phyloP scores from a whole-genome alignment of 1,140 invertebrate genomes.

The Temnothorax nylanderi region DNA sequence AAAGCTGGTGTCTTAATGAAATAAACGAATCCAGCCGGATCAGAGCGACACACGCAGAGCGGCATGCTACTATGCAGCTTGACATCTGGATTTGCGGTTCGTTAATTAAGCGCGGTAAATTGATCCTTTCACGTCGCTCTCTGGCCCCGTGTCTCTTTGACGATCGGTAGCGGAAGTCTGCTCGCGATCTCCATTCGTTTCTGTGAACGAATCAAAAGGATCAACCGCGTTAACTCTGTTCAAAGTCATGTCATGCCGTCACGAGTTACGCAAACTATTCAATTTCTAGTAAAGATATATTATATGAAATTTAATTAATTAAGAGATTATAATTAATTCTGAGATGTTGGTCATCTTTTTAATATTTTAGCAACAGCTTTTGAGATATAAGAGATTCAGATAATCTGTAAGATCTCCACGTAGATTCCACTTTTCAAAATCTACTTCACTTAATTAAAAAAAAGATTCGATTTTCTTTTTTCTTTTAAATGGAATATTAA shows the following conservation, averaged over 20 bases:
- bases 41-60: neutral
- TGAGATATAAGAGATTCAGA: neutral
- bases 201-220: slow-evolving; percentile 13
- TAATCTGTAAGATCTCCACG: neutral
- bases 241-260: neutral
- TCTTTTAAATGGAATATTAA: neutral
- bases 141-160: slow-evolving; percentile 51
- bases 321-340: neutral
- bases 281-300: neutral
- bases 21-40: slow-evolving; percentile 36
- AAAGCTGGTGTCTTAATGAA: slow-evolving; percentile 42
- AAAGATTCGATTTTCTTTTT: neutral
- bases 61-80: neutral
- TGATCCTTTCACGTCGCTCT: slow-evolving; percentile 59
- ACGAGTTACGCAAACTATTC: neutral
- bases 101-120: slow-evolving; percentile 65
- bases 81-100: slow-evolving; percentile 52
- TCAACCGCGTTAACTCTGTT: neutral
- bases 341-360: neutral
- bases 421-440: neutral
- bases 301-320: too few relatives aligned
- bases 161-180: slow-evolving; percentile 33
- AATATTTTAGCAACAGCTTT: neutral
- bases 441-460: neutral
- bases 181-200: slow-evolving; percentile 21